Conservation (phyloP, 2,113 vertebrate species). For the Sorex fumeus region DNA sequence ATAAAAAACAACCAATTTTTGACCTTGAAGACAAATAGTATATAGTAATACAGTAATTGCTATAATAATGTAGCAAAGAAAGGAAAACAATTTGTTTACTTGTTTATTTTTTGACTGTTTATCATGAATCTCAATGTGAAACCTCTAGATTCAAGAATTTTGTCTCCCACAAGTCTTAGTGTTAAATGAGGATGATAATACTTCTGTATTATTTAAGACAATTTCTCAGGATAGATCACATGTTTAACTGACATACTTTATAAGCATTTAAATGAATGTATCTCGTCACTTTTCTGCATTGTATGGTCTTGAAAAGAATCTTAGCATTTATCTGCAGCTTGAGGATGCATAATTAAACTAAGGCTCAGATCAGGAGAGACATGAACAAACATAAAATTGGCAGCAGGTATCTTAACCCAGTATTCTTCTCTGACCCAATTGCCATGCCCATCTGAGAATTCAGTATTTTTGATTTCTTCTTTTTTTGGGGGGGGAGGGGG, state of each 20-base stretch:
- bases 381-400: no score
- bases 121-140: not conserved
- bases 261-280: accelerated
- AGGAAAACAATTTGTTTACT: not conserved
- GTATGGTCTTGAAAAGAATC: not conserved
- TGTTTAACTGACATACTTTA: not conserved
- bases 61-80: not conserved
- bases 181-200: no score
- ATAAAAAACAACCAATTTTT: not conserved
- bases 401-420: accelerated
- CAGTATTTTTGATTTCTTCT: no score
- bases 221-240: not conserved
- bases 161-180: not conserved
- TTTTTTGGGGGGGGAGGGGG: no score
- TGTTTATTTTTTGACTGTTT: not conserved
- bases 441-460: not conserved
- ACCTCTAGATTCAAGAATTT: accelerated
- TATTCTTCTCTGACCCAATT: accelerated
- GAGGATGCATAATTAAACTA: not conserved
- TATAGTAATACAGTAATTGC: not conserved
- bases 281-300: not conserved
- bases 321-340: not conserved
- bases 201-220: not conserved
- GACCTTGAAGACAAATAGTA: not conserved
- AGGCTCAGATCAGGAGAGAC: not conserved